These are phyloP conservation scores for Aramus guarauna DNA, from an alignment of 2,113 vertebrate genomes.

Conservation along the genomic window DNA sequence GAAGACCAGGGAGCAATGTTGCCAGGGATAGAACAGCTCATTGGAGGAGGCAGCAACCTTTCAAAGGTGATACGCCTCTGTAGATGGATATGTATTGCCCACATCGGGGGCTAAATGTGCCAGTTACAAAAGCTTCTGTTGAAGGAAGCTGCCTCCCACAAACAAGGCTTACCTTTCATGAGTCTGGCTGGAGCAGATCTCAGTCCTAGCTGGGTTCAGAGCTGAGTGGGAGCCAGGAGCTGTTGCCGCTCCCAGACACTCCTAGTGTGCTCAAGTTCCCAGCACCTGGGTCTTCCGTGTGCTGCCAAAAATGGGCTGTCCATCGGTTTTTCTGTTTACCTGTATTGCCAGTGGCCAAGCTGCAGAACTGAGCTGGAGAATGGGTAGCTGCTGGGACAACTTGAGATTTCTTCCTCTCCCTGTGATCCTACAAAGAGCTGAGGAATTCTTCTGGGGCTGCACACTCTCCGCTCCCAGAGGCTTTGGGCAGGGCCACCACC, in stretches of 20 bases:
- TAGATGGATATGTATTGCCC: not conserved
- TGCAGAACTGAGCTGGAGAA: not conserved
- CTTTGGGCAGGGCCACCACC: not conserved
- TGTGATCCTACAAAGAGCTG: not conserved
- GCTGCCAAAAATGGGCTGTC: not conserved
- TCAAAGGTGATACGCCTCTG: not conserved
- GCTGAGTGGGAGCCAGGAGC: not conserved
- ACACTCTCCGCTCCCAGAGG: not conserved
- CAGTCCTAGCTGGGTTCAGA: not conserved
- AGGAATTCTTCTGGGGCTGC: not conserved
- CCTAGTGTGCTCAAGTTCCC: not conserved
- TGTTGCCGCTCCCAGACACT: not conserved
- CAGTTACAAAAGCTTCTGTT: not conserved
- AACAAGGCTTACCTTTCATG: not conserved
- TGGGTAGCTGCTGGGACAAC: not conserved
- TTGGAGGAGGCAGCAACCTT: not conserved
- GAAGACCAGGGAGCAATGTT: not conserved
- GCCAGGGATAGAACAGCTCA: not conserved
- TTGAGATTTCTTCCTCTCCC: fast-evolving
- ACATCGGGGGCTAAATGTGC: not conserved
- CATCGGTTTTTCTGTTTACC: not conserved
- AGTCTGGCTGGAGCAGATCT: not conserved
- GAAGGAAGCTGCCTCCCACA: not conserved
- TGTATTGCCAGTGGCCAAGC: not conserved
- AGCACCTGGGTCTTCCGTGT: fast-evolving